Conservation (phyloP, 2,113 vertebrate species). For the Harpagus bidentatus region DNA sequence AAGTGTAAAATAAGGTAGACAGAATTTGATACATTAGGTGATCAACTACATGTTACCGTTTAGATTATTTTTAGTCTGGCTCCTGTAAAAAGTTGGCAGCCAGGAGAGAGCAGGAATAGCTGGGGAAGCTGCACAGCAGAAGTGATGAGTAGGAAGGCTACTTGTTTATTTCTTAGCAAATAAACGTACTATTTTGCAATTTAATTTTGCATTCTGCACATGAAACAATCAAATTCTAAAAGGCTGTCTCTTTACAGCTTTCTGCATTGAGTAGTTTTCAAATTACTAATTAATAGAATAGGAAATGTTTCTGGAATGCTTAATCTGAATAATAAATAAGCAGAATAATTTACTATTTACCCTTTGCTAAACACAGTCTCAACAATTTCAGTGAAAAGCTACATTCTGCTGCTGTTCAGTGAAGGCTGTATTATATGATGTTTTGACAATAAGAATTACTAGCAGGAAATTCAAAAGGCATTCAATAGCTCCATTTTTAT, state of each 20-base stretch:
- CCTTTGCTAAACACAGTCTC: not conserved
- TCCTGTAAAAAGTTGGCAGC: not conserved
- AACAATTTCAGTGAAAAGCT: not conserved
- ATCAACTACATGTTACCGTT: not conserved
- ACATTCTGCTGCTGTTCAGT: not conserved
- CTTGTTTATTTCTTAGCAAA: not conserved
- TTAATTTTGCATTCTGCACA: not conserved
- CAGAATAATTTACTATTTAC: slow-evolving; percentile 20
- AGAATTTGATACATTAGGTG: not conserved
- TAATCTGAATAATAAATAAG: slow-evolving; percentile 42
- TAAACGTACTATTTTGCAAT: not conserved
- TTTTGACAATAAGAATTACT: not conserved
- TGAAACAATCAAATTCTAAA: slow-evolving; percentile 14
- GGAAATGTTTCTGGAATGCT: slow-evolving; percentile 25
- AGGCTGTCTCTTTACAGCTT: not conserved
- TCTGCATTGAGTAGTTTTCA: not conserved
- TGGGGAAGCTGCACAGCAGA: not conserved
- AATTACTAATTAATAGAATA: slow-evolving; percentile 54
- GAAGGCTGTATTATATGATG: not conserved
- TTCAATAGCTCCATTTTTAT: not conserved
- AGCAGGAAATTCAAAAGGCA: not conserved
- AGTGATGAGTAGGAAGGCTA: not conserved
- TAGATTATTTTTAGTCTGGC: not conserved
- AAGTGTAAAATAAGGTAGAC: not conserved
- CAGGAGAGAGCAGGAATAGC: not conserved